Evolutionary conservation across 2,113 vertebrate species (phyloP).

Genomic region (Thomomys bottae): DNA sequence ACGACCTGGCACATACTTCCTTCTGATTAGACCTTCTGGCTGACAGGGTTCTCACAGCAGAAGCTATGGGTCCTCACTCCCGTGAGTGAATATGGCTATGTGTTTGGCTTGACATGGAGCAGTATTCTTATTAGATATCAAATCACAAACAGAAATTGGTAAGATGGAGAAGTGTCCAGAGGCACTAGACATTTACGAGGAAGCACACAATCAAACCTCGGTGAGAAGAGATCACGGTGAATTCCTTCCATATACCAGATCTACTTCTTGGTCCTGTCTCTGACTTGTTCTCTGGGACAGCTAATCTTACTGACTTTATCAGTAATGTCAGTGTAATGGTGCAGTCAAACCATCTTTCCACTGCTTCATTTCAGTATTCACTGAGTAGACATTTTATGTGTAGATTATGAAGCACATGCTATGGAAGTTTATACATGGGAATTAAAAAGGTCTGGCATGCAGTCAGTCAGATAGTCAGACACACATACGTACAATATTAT

Average conservation of each 20-base stretch:
- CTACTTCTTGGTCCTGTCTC: neutral
- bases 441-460: neutral
- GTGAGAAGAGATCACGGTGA: neutral
- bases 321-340: neutral
- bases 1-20: neutral
- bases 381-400: neutral
- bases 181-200: neutral
- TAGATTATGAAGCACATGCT: neutral
- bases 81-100: neutral
- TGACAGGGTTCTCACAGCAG: neutral
- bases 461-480: neutral
- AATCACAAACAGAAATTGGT: neutral
- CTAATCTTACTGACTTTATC: neutral
- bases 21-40: neutral
- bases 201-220: neutral
- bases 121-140: neutral
- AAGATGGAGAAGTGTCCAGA: neutral
- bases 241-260: neutral
- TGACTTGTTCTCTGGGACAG: neutral
- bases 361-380: neutral
- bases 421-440: neutral
- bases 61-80: too few species aligned
- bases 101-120: too few species aligned
- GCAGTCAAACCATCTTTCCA: neutral
- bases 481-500: neutral